These are phyloP conservation scores for Nasonovia ribisnigri DNA, from an alignment of 2,888 invertebrate species.

Conservation along the genomic window DNA sequence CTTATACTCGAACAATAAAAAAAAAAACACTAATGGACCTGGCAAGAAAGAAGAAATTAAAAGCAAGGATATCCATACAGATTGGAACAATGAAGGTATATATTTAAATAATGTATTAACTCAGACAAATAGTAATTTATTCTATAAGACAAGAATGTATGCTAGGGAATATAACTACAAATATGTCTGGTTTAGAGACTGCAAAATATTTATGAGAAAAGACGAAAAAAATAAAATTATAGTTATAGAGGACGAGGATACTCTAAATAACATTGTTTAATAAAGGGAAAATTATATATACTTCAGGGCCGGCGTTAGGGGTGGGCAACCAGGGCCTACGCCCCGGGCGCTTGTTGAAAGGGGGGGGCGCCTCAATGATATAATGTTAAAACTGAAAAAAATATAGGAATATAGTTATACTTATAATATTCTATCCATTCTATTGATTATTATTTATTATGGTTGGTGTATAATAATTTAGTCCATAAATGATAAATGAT, in stretches of 20 bases:
- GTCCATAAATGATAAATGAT: too few relatives aligned
- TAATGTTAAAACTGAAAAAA: too few relatives aligned
- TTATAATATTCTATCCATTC: too few relatives aligned
- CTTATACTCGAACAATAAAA: not conserved
- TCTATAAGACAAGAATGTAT: not conserved
- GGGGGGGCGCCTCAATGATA: too few relatives aligned
- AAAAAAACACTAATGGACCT: not conserved
- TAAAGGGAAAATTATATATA: too few relatives aligned
- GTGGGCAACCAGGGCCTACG: too few relatives aligned
- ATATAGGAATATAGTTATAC: too few relatives aligned
- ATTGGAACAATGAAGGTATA: not conserved
- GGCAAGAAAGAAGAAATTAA: not conserved
- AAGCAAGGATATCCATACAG: not conserved
- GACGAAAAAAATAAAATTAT: constrained; percentile 6
- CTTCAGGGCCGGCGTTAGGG: too few relatives aligned
- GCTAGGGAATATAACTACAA: not conserved
- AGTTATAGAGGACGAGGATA: not conserved
- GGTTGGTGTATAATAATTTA: too few relatives aligned
- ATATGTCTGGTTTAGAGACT: constrained; percentile 2
- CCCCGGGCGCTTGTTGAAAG: too few relatives aligned
- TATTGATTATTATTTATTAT: too few relatives aligned
- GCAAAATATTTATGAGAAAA: constrained; percentile 11
- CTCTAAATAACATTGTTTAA: too few relatives aligned
- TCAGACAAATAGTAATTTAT: constrained; percentile 1
- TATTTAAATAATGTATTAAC: not conserved